phyloP scores from a whole-genome alignment of 2,797 vertebrate genomes.

The Notolabrus celidotus region DNA sequence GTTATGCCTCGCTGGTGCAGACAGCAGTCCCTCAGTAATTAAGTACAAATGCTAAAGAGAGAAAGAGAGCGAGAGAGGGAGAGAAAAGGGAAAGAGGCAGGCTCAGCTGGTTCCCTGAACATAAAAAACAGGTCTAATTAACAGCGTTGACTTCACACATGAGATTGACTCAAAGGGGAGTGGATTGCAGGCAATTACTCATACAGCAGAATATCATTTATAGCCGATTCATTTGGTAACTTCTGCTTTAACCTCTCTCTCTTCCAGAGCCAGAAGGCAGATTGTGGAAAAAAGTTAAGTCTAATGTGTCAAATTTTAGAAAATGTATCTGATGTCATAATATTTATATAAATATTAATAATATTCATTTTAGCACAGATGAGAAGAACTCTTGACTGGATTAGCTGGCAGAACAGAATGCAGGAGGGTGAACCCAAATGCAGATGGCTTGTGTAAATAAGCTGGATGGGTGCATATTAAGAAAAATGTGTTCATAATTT shows the following conservation, averaged over 20 bases:
- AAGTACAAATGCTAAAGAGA: slow-evolving; percentile 82
- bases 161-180: slow-evolving; percentile 85
- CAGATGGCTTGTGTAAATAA: background rate
- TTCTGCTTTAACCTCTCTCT: slow-evolving; percentile 54
- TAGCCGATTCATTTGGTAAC: slow-evolving; percentile 76
- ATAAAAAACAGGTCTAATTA: slow-evolving; percentile 87
- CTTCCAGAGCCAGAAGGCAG: slow-evolving; percentile 33
- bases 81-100: slow-evolving; percentile 70
- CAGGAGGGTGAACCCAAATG: too few species aligned
- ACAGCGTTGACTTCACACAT: slow-evolving; percentile 84
- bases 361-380: slow-evolving; percentile 4
- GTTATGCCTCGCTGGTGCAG: slow-evolving; percentile 81
- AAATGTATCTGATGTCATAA: slow-evolving; percentile 27
- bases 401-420: background rate
- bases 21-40: slow-evolving; percentile 85
- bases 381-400: background rate
- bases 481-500: background rate
- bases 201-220: slow-evolving; percentile 81
- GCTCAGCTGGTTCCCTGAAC: slow-evolving; percentile 84
- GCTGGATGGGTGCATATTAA: background rate
- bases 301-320: slow-evolving; percentile 34
- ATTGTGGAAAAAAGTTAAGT: slow-evolving; percentile 30
- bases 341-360: slow-evolving; percentile 17
- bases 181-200: slow-evolving; percentile 84
- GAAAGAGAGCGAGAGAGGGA: slow-evolving; percentile 62